These are phyloP conservation scores for Chaetogeoica ovagalla DNA, from an alignment of 2,888 invertebrate species.

Conservation along the genomic window DNA sequence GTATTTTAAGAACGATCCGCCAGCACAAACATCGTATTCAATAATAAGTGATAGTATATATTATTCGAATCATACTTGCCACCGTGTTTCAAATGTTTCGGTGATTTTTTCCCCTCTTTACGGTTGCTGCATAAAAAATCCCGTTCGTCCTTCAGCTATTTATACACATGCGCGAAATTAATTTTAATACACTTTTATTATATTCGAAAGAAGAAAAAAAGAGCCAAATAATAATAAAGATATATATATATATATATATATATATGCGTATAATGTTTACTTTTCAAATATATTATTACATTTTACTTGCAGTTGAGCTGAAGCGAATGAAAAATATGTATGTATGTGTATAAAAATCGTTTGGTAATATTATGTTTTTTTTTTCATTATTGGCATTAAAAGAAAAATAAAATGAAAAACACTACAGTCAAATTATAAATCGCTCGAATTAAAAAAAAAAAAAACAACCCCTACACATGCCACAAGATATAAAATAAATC, in stretches of 20 bases:
- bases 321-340: not conserved
- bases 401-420: not conserved
- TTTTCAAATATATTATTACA: too few relatives aligned
- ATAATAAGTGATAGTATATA: too few relatives aligned
- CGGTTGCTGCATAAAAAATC: not conserved
- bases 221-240: not conserved
- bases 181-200: not conserved
- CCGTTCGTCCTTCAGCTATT: not conserved
- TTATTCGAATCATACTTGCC: too few relatives aligned
- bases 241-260: constrained; percentile 6
- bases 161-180: not conserved
- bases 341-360: not conserved
- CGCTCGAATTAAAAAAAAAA: not conserved
- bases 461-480: not conserved
- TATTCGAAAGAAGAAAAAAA: not conserved
- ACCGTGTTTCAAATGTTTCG: not conserved
- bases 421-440: constrained; percentile 14
- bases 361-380: constrained; percentile 7
- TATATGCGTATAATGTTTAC: not conserved
- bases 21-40: too few relatives aligned
- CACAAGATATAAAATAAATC: not conserved
- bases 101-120: not conserved
- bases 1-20: too few relatives aligned
- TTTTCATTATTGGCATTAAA: not conserved
- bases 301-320: not conserved